A percentile compares a stretch with the other conserved stretches of the same genome.
phyloP scores from a whole-genome alignment of 2,888 invertebrate species.

The Leucania comma region DNA sequence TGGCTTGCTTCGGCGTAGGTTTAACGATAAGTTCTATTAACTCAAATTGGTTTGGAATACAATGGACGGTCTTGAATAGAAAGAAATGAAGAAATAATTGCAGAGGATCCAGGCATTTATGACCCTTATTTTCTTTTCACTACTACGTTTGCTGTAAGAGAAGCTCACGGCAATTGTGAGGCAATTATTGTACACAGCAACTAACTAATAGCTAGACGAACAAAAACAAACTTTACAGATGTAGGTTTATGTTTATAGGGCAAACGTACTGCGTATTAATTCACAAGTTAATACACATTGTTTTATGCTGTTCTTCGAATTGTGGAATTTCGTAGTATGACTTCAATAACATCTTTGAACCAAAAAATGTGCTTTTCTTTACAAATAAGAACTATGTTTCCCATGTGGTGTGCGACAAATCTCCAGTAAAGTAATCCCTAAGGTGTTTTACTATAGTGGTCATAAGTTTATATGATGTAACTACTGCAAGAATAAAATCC shows the following conservation, averaged over 20 bases:
- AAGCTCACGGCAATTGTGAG: not conserved
- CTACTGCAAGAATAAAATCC: not conserved
- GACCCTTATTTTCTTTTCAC: not conserved
- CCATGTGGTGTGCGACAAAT: not conserved
- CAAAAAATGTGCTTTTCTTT: not conserved
- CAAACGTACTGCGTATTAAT: not conserved
- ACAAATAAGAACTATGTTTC: not conserved
- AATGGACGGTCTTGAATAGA: constrained; percentile 1
- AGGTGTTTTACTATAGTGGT: not conserved
- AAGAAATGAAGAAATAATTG: constrained; percentile 17
- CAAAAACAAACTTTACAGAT: not conserved
- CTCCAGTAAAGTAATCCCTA: not conserved
- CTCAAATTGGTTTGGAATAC: constrained; percentile 7
- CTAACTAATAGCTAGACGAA: not conserved
- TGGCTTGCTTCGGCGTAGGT: constrained; percentile 24
- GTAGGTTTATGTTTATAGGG: not conserved
- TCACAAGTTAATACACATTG: not conserved
- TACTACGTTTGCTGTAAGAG: not conserved
- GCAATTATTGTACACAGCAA: constrained; percentile 10
- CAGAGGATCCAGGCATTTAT: constrained; percentile 1
- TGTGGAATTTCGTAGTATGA: not conserved
- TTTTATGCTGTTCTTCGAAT: not conserved
- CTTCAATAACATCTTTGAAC: not conserved
- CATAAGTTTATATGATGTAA: not conserved
- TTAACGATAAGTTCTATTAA: constrained; percentile 33